These are phyloP conservation scores for Saccopteryx leptura DNA, from an alignment of 2,113 vertebrate genomes.

Conservation along the genomic window DNA sequence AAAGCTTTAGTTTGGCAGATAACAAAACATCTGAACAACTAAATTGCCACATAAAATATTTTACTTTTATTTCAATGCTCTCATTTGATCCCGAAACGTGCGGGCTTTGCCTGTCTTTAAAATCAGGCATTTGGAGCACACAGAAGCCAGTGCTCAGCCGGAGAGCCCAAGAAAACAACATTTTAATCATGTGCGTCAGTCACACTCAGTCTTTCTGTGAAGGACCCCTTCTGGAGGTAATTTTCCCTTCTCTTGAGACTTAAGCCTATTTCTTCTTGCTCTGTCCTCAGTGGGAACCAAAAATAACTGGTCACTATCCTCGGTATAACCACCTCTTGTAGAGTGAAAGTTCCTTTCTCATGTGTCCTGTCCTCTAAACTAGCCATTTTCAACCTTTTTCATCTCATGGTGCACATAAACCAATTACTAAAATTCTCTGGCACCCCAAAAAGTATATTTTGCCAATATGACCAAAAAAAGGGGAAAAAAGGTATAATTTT, in stretches of 20 bases:
- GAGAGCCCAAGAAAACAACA: slow-evolving; percentile 15
- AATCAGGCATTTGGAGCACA: neutral
- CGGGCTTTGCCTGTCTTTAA: neutral
- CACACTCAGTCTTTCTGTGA: slow-evolving; percentile 28
- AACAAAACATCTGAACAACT: slow-evolving; percentile 24
- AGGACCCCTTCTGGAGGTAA: slow-evolving; percentile 31
- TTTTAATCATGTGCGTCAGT: slow-evolving; percentile 52
- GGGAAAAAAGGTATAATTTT: neutral
- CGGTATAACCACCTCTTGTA: slow-evolving; percentile 9
- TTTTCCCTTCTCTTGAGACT: slow-evolving; percentile 60
- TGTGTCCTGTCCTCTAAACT: slow-evolving; percentile 11
- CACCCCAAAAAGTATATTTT: neutral
- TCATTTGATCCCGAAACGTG: neutral
- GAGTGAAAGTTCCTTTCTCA: neutral
- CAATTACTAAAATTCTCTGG: neutral
- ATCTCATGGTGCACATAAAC: neutral
- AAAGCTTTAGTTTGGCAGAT: neutral
- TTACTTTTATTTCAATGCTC: neutral
- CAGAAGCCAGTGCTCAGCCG: neutral
- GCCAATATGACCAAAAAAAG: neutral
- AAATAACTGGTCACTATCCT: slow-evolving; percentile 23
- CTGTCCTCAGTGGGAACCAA: slow-evolving; percentile 37
- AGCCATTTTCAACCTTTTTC: neutral
- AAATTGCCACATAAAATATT: neutral
- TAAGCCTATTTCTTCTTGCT: slow-evolving; percentile 48